These are phyloP conservation scores for Vulpes lagopus DNA, from an alignment of 2,113 vertebrate species.

Conservation along the genomic window DNA sequence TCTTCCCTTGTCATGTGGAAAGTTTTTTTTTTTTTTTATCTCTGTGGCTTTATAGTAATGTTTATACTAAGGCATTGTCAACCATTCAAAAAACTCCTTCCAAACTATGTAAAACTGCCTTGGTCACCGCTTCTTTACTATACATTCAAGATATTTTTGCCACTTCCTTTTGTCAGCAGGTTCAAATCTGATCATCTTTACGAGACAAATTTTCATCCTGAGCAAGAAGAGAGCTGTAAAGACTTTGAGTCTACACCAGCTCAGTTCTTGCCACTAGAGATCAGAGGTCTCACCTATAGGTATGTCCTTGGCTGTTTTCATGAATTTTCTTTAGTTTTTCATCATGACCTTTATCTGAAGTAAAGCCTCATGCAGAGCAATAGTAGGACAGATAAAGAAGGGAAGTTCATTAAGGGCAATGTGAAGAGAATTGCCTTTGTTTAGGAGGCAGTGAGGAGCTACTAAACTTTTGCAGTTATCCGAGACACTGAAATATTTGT, in stretches of 20 bases:
- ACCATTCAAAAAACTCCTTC: neutral
- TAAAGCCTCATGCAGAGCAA: neutral
- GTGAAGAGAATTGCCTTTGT: neutral
- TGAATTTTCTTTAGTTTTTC: constrained; percentile 3
- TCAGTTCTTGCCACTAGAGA: neutral
- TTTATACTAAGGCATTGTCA: neutral
- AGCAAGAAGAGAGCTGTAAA: neutral
- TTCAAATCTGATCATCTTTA: neutral
- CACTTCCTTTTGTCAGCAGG: neutral
- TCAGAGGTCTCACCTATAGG: neutral
- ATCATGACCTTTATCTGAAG: neutral
- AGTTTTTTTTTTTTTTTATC: neutral
- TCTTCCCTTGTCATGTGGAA: neutral
- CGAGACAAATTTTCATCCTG: neutral
- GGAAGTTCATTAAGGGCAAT: neutral
- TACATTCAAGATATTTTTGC: neutral
- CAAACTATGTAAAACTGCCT: neutral
- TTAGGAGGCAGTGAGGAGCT: neutral
- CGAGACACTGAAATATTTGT: neutral
- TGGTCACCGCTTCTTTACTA: neutral
- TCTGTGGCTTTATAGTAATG: neutral
- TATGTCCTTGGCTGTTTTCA: neutral
- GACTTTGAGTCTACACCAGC: neutral
- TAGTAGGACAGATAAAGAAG: neutral
- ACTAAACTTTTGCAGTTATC: neutral